These are phyloP conservation scores for Chymomyza procnemis DNA, from an alignment of 2,888 invertebrate genomes.

Conservation along the genomic window DNA sequence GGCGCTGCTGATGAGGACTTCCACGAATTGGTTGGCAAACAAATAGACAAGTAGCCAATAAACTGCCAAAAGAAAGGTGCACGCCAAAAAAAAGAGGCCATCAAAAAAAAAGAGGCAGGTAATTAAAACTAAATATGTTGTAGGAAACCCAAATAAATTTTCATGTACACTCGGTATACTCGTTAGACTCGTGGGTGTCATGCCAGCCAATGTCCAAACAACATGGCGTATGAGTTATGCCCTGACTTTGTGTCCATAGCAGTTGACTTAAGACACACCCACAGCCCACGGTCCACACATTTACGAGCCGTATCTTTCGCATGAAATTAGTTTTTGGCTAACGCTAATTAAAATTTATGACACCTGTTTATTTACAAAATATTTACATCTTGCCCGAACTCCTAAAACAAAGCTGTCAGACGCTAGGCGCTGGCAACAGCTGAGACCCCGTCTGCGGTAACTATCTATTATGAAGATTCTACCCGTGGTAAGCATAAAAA, in stretches of 20 bases:
- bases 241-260: conserved; percentile 3
- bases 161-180: conserved; percentile 33
- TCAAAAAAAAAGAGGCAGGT: conserved; percentile 18
- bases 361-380: conserved; percentile 62
- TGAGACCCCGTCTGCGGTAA: neutral
- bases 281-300: conserved; percentile 35
- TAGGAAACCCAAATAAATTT: conserved; percentile 32
- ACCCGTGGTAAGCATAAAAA: neutral
- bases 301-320: conserved; percentile 42
- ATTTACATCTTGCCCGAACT: conserved; percentile 30
- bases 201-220: neutral
- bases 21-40: conserved; percentile 24
- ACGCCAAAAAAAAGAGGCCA: neutral
- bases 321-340: conserved; percentile 66
- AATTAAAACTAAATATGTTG: conserved; percentile 52
- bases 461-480: neutral
- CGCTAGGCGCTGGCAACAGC: neutral
- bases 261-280: conserved; percentile 55
- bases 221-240: conserved; percentile 48
- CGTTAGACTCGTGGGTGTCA: conserved; percentile 3
- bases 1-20: neutral
- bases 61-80: conserved; percentile 11
- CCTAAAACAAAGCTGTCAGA: neutral
- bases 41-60: conserved; percentile 40
- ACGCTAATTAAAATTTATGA: conserved; percentile 75